Base-by-base conservation (phyloP, 2,797 vertebrate species). In the Capromys pilorides region DNA sequence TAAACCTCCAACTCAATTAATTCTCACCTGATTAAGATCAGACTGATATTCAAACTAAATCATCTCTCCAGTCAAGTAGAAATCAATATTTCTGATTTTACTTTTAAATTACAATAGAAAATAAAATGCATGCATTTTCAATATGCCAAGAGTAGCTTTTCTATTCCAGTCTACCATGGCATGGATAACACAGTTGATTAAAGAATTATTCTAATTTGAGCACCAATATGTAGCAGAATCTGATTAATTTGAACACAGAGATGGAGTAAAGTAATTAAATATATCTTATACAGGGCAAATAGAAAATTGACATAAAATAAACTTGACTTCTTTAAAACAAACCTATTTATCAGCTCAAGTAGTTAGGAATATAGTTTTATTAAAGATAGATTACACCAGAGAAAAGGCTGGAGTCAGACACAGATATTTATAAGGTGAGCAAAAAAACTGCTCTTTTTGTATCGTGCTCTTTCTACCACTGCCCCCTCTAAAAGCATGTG, bases 41-140 rank as follows among this genome's bases (percentile, higher is more conserved):
- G 98, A 97, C 98, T 98, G 98, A 98, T 99, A 99, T 99, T 99
- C 99, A 99, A 99, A 99, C 98, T 99, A 99, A 99, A 99, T 99
- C 98, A 98, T 98, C 98, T 98, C 98, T 99, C 98, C 99, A 99
- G 98, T 98, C 98, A 98, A 99, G 98, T 99, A 99, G 99, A 99
- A 99, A 99, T 98, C 98, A 98, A 98, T 98, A 98, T 98, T 97
- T 98, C 98, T 99, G 98, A 99, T 99, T 99, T 99, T 99, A 99
- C 99, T 99, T 99, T 99, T 99, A 99, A 99, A 99, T 99, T 98
- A 98, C 98, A 98, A 98, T 98, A 99, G 98, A 97, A 98, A 98
- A 98, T 98, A 98, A 98, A 98, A 98, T 97, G 97, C 94, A 97
- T 88, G 95, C 97, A 96, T 98, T 93, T 96, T 98, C 98, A 97